Evolutionary conservation across 2,113 vertebrate genomes (phyloP).

Genomic region (Silurus meridionalis): DNA sequence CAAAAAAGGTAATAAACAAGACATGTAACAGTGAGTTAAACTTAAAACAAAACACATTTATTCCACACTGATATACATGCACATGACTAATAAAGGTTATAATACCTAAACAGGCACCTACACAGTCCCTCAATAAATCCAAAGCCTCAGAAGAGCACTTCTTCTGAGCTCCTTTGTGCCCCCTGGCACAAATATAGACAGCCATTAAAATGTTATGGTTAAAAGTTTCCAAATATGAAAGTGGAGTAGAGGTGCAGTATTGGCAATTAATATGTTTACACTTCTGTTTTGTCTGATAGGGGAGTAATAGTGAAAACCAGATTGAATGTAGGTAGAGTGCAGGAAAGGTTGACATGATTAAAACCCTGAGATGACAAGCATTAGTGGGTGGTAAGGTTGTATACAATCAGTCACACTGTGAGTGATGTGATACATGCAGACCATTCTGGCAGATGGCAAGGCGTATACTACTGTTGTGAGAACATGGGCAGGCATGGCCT

Average conservation of each 20-base stretch:
- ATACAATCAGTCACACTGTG: not conserved
- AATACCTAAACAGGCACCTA: not conserved
- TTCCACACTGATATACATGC: not conserved
- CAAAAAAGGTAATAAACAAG: not conserved
- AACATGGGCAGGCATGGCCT: slow-evolving; percentile 12
- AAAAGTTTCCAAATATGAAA: not conserved
- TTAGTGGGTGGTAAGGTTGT: not conserved
- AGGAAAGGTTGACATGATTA: not conserved
- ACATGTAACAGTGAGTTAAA: not conserved
- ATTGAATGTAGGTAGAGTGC: not conserved
- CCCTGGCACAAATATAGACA: not conserved
- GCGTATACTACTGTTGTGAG: not conserved
- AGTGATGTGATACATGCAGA: not conserved
- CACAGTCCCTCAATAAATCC: not conserved
- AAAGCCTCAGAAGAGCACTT: not conserved
- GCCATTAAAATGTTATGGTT: not conserved
- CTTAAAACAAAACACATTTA: not conserved
- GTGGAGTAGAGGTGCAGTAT: not conserved
- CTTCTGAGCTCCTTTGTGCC: not conserved
- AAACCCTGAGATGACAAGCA: not conserved
- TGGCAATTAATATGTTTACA: not conserved
- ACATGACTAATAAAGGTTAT: not conserved
- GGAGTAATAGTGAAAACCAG: not conserved
- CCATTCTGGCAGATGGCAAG: not conserved
- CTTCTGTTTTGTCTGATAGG: not conserved